Conservation (phyloP, 2,888 invertebrate species). For the Drosophila cyrtoloma region DNA sequence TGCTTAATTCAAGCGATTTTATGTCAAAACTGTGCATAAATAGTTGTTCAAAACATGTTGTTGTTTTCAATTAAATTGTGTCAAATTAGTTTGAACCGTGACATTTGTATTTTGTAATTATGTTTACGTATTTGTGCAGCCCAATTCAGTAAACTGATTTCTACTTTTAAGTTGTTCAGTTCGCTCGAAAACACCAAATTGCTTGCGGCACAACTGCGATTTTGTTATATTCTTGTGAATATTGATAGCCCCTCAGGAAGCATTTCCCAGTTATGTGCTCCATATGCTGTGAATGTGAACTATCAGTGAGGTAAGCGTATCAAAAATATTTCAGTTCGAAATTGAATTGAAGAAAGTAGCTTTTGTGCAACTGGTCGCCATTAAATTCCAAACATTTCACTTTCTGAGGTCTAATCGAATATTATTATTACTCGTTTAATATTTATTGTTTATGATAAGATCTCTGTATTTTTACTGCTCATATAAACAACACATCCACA, state of each 20-base stretch:
- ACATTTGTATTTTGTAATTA: not conserved
- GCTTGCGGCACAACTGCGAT: not conserved
- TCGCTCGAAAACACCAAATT: not conserved
- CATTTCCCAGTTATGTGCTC: not conserved
- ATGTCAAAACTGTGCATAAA: slow-evolving; percentile 27
- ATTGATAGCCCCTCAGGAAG: not conserved
- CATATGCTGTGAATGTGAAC: not conserved
- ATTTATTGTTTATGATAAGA: not conserved
- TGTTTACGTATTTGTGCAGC: not conserved
- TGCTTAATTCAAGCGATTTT: slow-evolving; percentile 26
- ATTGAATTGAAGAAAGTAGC: not conserved
- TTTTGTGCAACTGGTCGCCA: not conserved
- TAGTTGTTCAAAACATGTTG: not conserved
- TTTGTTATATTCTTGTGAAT: not conserved
- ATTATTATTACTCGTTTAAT: not conserved
- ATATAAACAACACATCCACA: too few species aligned
- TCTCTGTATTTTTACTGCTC: not conserved
- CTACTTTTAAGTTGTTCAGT: not conserved
- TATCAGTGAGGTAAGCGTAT: not conserved
- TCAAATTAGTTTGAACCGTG: not conserved
- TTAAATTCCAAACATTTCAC: not conserved
- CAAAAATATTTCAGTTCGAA: not conserved
- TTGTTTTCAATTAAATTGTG: slow-evolving; percentile 3
- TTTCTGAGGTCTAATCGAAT: not conserved
- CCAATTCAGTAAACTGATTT: not conserved